Evolutionary conservation across 2,113 vertebrate species (phyloP), one percentile per base, ranked within the genome.

Genomic region (Archilochus colubris): DNA sequence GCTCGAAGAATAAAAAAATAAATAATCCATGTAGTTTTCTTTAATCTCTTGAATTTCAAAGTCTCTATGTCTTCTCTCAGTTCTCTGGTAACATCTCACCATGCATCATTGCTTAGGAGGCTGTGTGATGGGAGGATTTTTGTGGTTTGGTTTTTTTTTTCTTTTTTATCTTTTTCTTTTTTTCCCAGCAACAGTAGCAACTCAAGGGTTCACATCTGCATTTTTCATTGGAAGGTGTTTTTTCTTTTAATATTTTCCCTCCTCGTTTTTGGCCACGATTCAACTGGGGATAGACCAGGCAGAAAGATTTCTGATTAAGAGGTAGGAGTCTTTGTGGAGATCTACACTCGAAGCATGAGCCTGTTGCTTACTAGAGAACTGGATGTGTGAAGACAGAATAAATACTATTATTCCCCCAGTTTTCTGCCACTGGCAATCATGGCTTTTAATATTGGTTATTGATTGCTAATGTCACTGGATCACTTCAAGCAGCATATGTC

Each of bases 401-500:
- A 89, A 91, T 86, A 76, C 24, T 74, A 48, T 86, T n/a, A 85
- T 79, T 76, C 92, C 38, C 23, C 25, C 19, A 25, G 79, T 87
- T 89, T 10, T 82, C 25, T 91, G 76, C 50, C 8, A 1, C 66
- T 68, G 62, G 53, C 51, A 86, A 93, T 33, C 24, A 77, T 82
- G 40, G 36, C 48, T 86, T 93, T 91, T 94, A 68, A 54, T 82
- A 80, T 91, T 66, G 79, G 1, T 91, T 97, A 82, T 31, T 89
- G 82, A 73, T 70, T 77, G 53, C 92, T 64, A 69, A 88, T 92
- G 53, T 94, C 55, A 53, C 63, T 62, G 51, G 68, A 43, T 90
- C 25, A 4, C 94, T 95, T 96, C 4, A 22, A 78, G 75, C 58
- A 55, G 40, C 9, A 2, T 73, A 50, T 55, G 72, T 82, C 62